Evolutionary conservation across 2,888 invertebrate species (phyloP), one percentile per base, ranked within the genome.

Genomic region (Tinea trinotella): DNA sequence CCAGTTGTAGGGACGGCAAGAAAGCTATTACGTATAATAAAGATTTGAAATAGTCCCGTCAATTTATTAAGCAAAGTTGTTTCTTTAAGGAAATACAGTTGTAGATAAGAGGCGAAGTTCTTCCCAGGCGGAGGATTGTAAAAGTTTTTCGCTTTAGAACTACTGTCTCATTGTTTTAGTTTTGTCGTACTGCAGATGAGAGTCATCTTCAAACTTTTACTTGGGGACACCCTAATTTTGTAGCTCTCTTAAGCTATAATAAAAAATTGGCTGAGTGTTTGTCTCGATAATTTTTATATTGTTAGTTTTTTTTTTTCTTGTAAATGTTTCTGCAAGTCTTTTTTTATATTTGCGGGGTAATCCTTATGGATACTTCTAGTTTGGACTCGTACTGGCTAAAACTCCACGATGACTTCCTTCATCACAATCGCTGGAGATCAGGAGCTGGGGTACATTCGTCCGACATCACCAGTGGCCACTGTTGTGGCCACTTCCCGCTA

Each of bases 71-170:
- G 22, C 19, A 13, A 50, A 50, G 50, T 50, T 50, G 24, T 48
- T 48, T 20, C 19, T 48, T n/a, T 24, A 50, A 50, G 50, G 50
- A 50, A 50, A 50, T 50, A 50, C 50, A 50, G 50, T 50, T 50
- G 50, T 50, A 50, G 50, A 22, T 50, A 50, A 50, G 24, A 50
- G 53, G 44, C 40, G 13, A 53, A 53, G 34, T 53, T 53, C 40
- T 13, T 50, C 50, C 24, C 48, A 22, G 24, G 40, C 36, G 17
- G 40, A 20, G 53, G 66, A 79, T 79, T 77, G 74, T 73, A 62
- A 73, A 79, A 79, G 66, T 78, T 79, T 79, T 77, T 74, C 76
- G 70, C 73, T 78, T 70, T 65, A 64, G 65, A 53, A 67, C 64
- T 61, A 59, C 40, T 59, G 64, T 66, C 62, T 66, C 70, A 73